Evolutionary conservation across 2,113 vertebrate species (phyloP).

Genomic region (Diglossa brunneiventris): DNA sequence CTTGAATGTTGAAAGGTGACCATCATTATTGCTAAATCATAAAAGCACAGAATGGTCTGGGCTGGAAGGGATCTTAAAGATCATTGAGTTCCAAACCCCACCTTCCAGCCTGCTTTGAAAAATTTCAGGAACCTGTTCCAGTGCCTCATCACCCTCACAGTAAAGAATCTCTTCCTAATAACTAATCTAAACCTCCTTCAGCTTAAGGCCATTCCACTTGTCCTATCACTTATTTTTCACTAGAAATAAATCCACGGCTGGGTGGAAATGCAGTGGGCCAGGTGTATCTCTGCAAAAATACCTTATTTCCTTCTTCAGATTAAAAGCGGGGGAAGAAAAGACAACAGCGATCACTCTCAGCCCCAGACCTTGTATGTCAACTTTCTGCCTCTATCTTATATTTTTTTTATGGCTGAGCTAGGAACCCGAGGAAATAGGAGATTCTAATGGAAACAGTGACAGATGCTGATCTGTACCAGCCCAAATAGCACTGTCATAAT

Average conservation of each 20-base stretch:
- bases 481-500: background rate
- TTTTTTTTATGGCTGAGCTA: conserved; percentile 56
- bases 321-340: background rate
- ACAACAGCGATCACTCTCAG: background rate
- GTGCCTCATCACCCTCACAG: background rate
- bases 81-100: background rate
- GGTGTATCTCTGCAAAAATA: background rate
- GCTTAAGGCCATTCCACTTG: background rate
- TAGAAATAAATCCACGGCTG: background rate
- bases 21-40: background rate
- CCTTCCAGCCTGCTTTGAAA: background rate
- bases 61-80: background rate
- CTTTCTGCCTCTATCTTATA: background rate
- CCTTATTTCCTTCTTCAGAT: background rate
- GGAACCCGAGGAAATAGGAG: conserved; percentile 14
- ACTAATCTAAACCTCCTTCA: background rate
- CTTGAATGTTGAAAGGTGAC: background rate
- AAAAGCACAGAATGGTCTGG: background rate
- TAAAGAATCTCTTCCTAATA: background rate
- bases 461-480: conserved; percentile 43
- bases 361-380: background rate
- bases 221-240: background rate
- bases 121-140: background rate
- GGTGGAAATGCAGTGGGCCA: background rate
- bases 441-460: conserved; percentile 41